phyloP scores from a whole-genome alignment of 1,140 invertebrate genomes.

The Ephestia elutella region DNA sequence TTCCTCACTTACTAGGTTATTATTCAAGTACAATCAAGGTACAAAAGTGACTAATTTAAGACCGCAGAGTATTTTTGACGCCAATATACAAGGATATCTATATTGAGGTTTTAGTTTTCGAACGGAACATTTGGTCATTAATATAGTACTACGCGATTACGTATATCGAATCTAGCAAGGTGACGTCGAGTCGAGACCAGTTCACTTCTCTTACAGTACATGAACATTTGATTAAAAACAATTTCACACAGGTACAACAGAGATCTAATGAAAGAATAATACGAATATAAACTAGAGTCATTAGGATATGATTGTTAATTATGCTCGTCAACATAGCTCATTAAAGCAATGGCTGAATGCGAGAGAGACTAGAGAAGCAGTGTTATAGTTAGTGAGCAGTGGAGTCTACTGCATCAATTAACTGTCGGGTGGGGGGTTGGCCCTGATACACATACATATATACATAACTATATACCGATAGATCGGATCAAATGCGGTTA shows the following conservation, averaged over 20 bases:
- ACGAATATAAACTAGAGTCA: slow-evolving; percentile 70
- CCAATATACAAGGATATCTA: slow-evolving; percentile 36
- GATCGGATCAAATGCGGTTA: slow-evolving; percentile 41
- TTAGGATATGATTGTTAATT: slow-evolving; percentile 68
- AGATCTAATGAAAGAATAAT: slow-evolving; percentile 74
- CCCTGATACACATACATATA: slow-evolving; percentile 54
- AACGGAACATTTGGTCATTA: slow-evolving; percentile 46
- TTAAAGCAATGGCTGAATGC: slow-evolving; percentile 65
- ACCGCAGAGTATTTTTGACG: slow-evolving; percentile 63
- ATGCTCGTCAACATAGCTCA: slow-evolving; percentile 65
- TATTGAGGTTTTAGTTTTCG: slow-evolving; percentile 34
- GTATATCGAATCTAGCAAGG: slow-evolving; percentile 47
- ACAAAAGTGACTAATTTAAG: slow-evolving; percentile 73
- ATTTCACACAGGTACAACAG: slow-evolving; percentile 71
- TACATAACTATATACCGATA: slow-evolving; percentile 38
- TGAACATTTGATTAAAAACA: slow-evolving; percentile 66
- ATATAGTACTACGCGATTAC: slow-evolving; percentile 35
- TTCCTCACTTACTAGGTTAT: slow-evolving; percentile 61
- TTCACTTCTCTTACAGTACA: slow-evolving; percentile 59
- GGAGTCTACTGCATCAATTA: slow-evolving; percentile 73
- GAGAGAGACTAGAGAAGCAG: slow-evolving; percentile 71
- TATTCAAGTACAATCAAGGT: slow-evolving; percentile 70
- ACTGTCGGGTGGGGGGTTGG: slow-evolving; percentile 59
- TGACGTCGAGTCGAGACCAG: slow-evolving; percentile 47
- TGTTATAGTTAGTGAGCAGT: slow-evolving; percentile 60